phyloP scores from a whole-genome alignment of 2,888 invertebrate species.

The Yponomeuta evonymella region DNA sequence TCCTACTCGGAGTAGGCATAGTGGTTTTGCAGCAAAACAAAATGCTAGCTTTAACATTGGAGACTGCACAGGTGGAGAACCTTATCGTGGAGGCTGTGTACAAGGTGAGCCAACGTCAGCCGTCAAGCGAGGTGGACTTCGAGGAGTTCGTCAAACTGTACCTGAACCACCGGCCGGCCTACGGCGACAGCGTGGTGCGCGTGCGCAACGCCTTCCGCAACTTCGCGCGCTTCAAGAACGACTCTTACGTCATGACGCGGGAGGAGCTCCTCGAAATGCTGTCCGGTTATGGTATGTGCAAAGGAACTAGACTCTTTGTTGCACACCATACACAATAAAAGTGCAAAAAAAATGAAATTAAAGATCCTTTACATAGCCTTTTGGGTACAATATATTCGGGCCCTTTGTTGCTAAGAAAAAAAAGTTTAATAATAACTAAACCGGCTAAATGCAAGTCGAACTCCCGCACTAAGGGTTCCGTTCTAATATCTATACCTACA shows the following conservation, averaged over 20 bases:
- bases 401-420: too few species aligned
- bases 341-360: too few species aligned
- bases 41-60: too few species aligned
- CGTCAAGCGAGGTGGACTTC: constrained; percentile 76
- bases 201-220: constrained; percentile 66
- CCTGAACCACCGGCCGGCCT: constrained; percentile 79
- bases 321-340: too few species aligned
- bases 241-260: constrained; percentile 38
- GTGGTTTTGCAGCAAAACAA: too few species aligned
- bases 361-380: too few species aligned
- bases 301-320: neutral
- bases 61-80: constrained; percentile 69
- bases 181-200: constrained; percentile 62
- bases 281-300: constrained; percentile 39
- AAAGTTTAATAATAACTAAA: too few species aligned
- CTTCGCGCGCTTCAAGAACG: constrained; percentile 43
- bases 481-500: too few species aligned
- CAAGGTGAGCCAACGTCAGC: constrained; percentile 64
- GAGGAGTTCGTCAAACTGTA: constrained; percentile 80
- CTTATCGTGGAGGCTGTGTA: constrained; percentile 76
- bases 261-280: constrained; percentile 63
- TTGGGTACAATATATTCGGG: too few species aligned
- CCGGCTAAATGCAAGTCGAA: too few species aligned
- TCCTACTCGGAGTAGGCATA: too few species aligned
- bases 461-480: too few species aligned